Evolutionary conservation across 2,888 invertebrate species (phyloP).

Genomic region (Oxyscelio sp.): DNA sequence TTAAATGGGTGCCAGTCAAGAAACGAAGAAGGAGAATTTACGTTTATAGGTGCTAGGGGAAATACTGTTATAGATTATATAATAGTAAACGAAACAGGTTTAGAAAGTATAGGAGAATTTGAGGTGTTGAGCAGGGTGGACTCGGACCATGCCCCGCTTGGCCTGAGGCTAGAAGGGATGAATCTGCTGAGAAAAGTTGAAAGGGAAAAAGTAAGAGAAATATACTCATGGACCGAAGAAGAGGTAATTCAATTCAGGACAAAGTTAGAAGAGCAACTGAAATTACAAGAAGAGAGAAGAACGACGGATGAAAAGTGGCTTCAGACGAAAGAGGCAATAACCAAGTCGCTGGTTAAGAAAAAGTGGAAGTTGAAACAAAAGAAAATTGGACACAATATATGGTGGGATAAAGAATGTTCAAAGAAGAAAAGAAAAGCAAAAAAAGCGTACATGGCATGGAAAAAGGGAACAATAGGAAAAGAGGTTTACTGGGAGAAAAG

Average conservation of each 20-base stretch:
- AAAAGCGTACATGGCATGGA: background rate
- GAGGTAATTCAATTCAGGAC: slow-evolving; percentile 18
- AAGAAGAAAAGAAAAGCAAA: background rate
- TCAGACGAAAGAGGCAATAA: background rate
- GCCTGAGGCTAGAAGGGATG: slow-evolving; percentile 14
- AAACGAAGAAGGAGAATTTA: slow-evolving; percentile 56
- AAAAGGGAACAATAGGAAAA: background rate
- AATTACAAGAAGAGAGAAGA: background rate
- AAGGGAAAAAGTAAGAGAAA: slow-evolving; percentile 4
- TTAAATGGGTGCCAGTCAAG: slow-evolving; percentile 46
- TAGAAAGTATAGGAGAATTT: slow-evolving; percentile 32
- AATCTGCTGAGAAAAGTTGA: slow-evolving; percentile 3
- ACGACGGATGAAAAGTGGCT: background rate
- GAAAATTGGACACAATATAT: background rate
- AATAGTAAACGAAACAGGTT: slow-evolving; percentile 33
- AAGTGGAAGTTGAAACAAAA: background rate
- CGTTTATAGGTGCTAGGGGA: slow-evolving; percentile 52
- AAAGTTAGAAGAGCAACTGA: background rate
- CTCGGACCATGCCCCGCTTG: slow-evolving; percentile 65
- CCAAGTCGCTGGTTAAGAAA: background rate
- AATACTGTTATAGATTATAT: slow-evolving; percentile 65
- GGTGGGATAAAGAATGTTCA: slow-evolving; percentile 1
- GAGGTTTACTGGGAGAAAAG: background rate
- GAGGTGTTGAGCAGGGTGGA: slow-evolving; percentile 47
- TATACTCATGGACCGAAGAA: slow-evolving; percentile 25